phyloP scores from a whole-genome alignment of 2,888 invertebrate species.

The Parnassius mnemosyne region DNA sequence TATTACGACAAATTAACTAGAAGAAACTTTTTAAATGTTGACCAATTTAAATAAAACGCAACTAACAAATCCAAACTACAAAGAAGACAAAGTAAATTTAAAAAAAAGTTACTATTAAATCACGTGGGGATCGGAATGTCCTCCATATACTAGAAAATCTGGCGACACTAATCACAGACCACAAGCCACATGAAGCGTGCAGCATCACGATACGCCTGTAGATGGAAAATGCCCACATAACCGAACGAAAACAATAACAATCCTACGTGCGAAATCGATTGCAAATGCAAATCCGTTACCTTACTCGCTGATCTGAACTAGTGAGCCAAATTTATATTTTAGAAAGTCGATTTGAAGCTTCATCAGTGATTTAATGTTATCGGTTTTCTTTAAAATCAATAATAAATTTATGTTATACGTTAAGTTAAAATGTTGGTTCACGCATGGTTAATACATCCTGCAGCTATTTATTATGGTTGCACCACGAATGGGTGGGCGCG shows the following conservation, averaged over 20 bases:
- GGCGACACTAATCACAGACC: conserved; percentile 39
- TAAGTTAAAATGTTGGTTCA: too few species aligned
- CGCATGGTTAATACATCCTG: too few species aligned
- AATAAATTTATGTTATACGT: neutral
- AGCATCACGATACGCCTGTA: conserved; percentile 42
- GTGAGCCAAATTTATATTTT: conserved; percentile 38
- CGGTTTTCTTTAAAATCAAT: conserved; percentile 13
- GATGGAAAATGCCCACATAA: conserved; percentile 59
- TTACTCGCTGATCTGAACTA: conserved; percentile 39
- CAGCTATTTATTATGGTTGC: too few species aligned
- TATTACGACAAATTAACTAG: too few species aligned
- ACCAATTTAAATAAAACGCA: too few species aligned
- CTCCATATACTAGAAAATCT: neutral
- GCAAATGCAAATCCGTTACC: conserved; percentile 63
- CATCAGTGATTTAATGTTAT: conserved; percentile 28
- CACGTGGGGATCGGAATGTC: neutral
- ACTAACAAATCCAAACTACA: too few species aligned
- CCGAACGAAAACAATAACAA: conserved; percentile 57
- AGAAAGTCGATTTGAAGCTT: conserved; percentile 39
- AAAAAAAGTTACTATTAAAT: too few species aligned
- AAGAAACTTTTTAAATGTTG: too few species aligned
- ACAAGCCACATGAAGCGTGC: conserved; percentile 61
- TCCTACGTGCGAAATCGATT: conserved; percentile 60
- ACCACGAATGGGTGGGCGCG: too few species aligned
- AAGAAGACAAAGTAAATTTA: too few species aligned